Conservation (phyloP, 2,888 invertebrate species). For the Drosophila mettleri region DNA sequence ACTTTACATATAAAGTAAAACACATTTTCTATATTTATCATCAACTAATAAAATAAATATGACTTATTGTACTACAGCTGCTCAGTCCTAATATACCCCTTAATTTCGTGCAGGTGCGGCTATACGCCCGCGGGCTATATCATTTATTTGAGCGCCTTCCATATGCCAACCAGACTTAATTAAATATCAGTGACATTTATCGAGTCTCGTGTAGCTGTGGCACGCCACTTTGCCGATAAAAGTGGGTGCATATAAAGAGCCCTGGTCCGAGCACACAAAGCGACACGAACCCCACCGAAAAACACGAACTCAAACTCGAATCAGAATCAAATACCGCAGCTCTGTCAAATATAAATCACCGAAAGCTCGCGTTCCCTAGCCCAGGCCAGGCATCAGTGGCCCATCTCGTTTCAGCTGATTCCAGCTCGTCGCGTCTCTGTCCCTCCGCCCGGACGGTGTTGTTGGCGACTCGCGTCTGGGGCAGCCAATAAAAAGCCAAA, state of each 20-base stretch:
- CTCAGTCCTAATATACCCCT: constrained; percentile 4
- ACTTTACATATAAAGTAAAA: too few relatives aligned
- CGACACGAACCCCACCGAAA: constrained; percentile 23
- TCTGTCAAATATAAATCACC: constrained; percentile 79
- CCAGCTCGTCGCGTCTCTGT: constrained; percentile 3
- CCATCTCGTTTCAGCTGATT: constrained; percentile 27
- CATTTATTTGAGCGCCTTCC: constrained; percentile 33
- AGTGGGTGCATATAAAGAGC: constrained; percentile 55
- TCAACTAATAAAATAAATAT: not conserved
- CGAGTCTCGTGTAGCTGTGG: constrained; percentile 75
- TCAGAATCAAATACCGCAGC: constrained; percentile 62
- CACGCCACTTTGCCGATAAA: constrained; percentile 75
- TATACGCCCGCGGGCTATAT: constrained; percentile 30
- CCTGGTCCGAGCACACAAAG: not conserved
- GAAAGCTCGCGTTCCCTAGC: constrained; percentile 63
- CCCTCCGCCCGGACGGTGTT: not conserved
- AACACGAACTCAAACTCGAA: constrained; percentile 18
- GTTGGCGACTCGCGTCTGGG: constrained; percentile 27
- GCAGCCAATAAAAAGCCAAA: constrained; percentile 51
- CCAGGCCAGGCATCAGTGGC: constrained; percentile 37
- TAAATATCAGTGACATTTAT: constrained; percentile 80
- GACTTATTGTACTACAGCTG: not conserved
- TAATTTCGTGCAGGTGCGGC: not conserved
- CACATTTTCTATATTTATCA: too few relatives aligned
- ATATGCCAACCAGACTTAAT: constrained; percentile 67